A percentile compares a stretch with the other conserved stretches of the same genome.
Evolutionary conservation across 2,113 vertebrate genomes (phyloP).

Genomic region (Chloebia gouldiae): DNA sequence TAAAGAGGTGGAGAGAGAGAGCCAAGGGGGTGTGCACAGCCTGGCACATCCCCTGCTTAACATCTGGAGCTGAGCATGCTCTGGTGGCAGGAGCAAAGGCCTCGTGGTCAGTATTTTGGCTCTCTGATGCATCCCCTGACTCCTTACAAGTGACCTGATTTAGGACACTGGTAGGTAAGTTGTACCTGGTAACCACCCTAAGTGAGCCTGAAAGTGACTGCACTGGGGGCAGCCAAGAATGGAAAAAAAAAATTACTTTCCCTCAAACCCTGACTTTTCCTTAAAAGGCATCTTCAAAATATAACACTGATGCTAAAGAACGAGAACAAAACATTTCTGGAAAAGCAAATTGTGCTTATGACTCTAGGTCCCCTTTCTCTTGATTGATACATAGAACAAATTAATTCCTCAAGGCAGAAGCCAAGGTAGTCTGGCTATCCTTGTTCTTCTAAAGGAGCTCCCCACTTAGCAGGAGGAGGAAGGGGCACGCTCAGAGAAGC

Average conservation of each 20-base stretch:
- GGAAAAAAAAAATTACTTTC: neutral
- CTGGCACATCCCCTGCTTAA: neutral
- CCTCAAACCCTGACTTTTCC: neutral
- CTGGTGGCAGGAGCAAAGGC: neutral
- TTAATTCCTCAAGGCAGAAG: neutral
- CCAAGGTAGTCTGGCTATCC: rapidly evolving
- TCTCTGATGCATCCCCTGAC: neutral
- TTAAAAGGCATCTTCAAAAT: neutral
- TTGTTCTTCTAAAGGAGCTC: neutral
- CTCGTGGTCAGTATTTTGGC: neutral
- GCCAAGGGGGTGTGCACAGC: rapidly evolving
- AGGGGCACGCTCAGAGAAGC: neutral
- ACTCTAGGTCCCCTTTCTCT: neutral
- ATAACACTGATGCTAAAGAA: neutral
- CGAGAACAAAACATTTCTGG: neutral
- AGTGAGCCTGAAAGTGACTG: neutral
- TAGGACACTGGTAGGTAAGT: neutral
- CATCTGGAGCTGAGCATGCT: neutral
- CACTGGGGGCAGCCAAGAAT: neutral
- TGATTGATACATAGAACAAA: rapidly evolving
- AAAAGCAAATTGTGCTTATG: neutral
- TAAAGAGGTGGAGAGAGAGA: neutral
- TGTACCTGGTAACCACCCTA: neutral
- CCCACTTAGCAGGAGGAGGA: neutral
- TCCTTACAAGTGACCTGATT: neutral